Evolutionary conservation across 1,140 invertebrate genomes (phyloP).

Genomic region (Trachymyrmex cornetzi): DNA sequence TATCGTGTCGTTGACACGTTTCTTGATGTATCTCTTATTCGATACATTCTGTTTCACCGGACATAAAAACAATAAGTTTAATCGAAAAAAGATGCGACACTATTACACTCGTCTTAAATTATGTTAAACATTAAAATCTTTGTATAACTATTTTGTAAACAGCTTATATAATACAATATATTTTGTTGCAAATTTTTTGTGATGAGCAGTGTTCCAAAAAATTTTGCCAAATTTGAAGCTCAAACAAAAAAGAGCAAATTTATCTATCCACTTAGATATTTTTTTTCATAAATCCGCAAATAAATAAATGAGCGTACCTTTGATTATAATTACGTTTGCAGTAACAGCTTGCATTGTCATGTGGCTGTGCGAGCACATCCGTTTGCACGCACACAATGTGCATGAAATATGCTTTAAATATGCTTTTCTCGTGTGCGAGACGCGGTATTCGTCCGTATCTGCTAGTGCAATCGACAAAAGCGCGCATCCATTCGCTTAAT

Average conservation of each 20-base stretch:
- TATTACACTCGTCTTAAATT: background rate
- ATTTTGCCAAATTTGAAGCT: background rate
- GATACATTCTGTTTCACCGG: background rate
- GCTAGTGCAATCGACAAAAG: constrained; percentile 70
- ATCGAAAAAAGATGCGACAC: background rate
- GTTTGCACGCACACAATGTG: constrained; percentile 31
- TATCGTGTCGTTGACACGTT: background rate
- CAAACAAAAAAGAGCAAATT: background rate
- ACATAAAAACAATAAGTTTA: background rate
- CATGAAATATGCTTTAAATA: constrained; percentile 59
- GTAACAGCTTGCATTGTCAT: constrained; percentile 65
- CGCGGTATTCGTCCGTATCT: constrained; percentile 28
- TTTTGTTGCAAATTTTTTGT: background rate
- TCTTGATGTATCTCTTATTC: constrained; percentile 6
- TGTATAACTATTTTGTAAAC: background rate
- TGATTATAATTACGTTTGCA: constrained; percentile 68
- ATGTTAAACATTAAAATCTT: background rate
- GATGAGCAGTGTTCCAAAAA: background rate
- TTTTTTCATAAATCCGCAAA: constrained; percentile 3
- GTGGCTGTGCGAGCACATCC: constrained; percentile 43
- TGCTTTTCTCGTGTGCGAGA: constrained; percentile 26
- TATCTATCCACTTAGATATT: background rate
- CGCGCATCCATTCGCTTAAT: constrained; percentile 76
- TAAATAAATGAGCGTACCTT: constrained; percentile 36
- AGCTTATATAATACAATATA: background rate